Evolutionary conservation across 1,140 invertebrate species (phyloP).

Genomic region (Liolophura sinensis): DNA sequence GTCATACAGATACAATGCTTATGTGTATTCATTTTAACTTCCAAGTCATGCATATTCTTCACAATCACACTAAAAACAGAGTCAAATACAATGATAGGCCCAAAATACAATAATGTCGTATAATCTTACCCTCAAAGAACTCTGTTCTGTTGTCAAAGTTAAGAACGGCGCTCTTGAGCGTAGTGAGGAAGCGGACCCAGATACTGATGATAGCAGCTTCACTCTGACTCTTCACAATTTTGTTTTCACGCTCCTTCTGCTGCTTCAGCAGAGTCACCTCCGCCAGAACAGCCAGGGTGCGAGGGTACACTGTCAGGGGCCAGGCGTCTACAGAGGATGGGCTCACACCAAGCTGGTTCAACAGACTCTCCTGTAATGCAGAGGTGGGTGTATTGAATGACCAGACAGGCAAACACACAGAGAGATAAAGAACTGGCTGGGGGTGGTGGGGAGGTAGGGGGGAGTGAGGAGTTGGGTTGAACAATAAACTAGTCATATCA

Average conservation of each 20-base stretch:
- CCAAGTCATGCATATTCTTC: too few species aligned
- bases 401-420: background rate
- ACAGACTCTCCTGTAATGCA: conserved; percentile 68
- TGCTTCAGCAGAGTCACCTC: conserved; percentile 76
- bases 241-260: conserved; percentile 72
- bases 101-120: background rate
- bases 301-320: conserved; percentile 82
- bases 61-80: too few species aligned
- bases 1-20: too few species aligned
- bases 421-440: too few species aligned
- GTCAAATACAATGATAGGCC: too few species aligned
- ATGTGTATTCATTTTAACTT: too few species aligned
- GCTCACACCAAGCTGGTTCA: conserved; percentile 77
- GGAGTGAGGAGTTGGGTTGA: too few species aligned
- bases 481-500: too few species aligned
- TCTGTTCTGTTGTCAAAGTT: conserved; percentile 38
- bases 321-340: conserved; percentile 70
- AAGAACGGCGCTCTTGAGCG: conserved; percentile 78
- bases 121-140: conserved; percentile 42
- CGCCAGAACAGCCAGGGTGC: conserved; percentile 80
- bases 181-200: conserved; percentile 86
- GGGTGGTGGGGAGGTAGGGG: too few species aligned
- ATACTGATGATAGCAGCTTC: conserved; percentile 86
- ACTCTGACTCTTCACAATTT: conserved; percentile 41
- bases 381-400: background rate